Evolutionary conservation across 1,140 invertebrate genomes (phyloP).

Genomic region (Pogonomyrmex barbatus): DNA sequence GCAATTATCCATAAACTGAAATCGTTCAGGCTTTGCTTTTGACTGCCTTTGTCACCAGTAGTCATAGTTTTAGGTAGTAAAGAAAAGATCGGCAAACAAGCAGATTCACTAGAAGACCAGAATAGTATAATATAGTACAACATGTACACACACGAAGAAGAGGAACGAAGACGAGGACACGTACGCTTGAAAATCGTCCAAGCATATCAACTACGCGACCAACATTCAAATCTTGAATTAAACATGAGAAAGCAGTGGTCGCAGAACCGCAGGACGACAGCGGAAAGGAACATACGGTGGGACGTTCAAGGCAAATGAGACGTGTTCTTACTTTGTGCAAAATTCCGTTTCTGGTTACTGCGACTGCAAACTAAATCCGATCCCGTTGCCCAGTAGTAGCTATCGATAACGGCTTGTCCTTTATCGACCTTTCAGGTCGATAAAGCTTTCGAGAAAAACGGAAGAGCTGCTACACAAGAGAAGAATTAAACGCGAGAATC

Average conservation of each 20-base stretch:
- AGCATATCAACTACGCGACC: slow-evolving; percentile 45
- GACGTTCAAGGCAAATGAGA: slow-evolving; percentile 30
- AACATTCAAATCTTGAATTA: slow-evolving; percentile 52
- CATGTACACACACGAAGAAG: background rate
- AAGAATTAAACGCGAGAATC: background rate
- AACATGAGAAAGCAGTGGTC: slow-evolving; percentile 48
- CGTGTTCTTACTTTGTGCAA: slow-evolving; percentile 37
- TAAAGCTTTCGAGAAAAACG: background rate
- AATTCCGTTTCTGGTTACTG: slow-evolving; percentile 40
- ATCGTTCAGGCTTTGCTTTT: background rate
- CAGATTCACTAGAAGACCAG: background rate
- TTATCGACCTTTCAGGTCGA: background rate
- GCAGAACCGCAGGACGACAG: background rate
- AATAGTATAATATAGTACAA: background rate
- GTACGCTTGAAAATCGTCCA: slow-evolving; percentile 35
- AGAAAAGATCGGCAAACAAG: background rate
- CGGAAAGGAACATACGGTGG: background rate
- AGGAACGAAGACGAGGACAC: background rate
- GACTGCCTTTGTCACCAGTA: background rate
- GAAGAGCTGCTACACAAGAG: background rate
- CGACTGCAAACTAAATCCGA: slow-evolving; percentile 8
- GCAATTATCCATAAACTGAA: background rate
- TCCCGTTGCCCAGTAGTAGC: background rate
- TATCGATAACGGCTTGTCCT: slow-evolving; percentile 42
- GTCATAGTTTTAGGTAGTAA: background rate